Percentiles rank a stretch among this genome's conserved stretches.
phyloP scores from a whole-genome alignment of 2,113 vertebrate species.

The Hemibagrus wyckioides region DNA sequence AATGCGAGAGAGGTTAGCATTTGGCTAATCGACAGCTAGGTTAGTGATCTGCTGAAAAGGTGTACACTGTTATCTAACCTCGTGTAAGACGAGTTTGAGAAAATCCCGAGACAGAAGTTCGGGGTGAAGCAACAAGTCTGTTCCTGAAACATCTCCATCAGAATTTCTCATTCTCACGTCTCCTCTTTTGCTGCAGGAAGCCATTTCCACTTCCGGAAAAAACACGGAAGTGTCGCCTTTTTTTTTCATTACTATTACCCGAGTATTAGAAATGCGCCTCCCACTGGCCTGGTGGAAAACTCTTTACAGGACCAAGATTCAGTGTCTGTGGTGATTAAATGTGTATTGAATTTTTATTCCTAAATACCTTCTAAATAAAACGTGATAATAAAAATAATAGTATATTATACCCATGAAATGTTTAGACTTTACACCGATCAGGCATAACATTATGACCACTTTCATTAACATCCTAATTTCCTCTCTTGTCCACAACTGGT shows the following conservation, averaged over 20 bases:
- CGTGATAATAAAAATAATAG: too few relatives aligned
- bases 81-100: slow-evolving; percentile 64
- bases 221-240: slow-evolving; percentile 5
- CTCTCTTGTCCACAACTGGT: too few relatives aligned
- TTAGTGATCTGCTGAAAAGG: too few relatives aligned
- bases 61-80: slow-evolving; percentile 63
- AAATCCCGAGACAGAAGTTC: slow-evolving; percentile 74
- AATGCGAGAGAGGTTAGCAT: background rate
- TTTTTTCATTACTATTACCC: background rate
- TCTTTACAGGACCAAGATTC: too few relatives aligned
- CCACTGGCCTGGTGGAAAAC: background rate
- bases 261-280: background rate
- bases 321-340: too few relatives aligned
- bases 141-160: slow-evolving; percentile 41
- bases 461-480: too few relatives aligned
- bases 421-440: too few relatives aligned
- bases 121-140: slow-evolving; percentile 71
- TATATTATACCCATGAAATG: too few relatives aligned
- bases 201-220: slow-evolving; percentile 62
- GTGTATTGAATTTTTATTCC: background rate
- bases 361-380: background rate
- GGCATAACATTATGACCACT: too few relatives aligned
- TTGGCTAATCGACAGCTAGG: background rate
- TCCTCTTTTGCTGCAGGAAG: slow-evolving; percentile 49
- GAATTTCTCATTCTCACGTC: slow-evolving; percentile 40